phyloP scores from a whole-genome alignment of 2,888 invertebrate genomes.

The Diaphora mendica region DNA sequence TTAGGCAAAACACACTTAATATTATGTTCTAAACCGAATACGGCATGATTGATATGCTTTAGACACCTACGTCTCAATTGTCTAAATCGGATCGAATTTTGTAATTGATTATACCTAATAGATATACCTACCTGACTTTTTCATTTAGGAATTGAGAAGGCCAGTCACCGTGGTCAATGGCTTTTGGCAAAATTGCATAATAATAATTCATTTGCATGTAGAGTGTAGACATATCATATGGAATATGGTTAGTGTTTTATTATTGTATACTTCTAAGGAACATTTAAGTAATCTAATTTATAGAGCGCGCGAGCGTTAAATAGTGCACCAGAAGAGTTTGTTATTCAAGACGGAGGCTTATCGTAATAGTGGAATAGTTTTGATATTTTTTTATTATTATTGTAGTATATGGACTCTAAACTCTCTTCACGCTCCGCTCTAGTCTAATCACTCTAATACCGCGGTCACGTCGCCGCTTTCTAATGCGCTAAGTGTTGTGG shows the following conservation, averaged over 20 bases:
- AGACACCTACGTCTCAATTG: conserved; percentile 18
- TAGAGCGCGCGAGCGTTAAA: no score
- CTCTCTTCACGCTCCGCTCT: no score
- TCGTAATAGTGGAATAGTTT: background rate
- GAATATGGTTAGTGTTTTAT: background rate
- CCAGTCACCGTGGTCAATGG: background rate
- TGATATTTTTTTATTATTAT: no score
- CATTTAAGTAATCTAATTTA: no score
- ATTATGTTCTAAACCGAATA: conserved; percentile 6
- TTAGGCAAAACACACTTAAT: background rate
- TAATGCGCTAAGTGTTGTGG: no score
- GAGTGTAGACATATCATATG: background rate
- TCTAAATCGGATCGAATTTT: conserved; percentile 22
- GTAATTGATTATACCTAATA: conserved; percentile 21
- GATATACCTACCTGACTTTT: background rate
- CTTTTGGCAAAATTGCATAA: background rate
- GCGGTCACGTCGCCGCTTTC: no score
- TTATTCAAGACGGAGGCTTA: background rate
- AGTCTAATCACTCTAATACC: no score
- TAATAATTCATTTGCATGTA: background rate
- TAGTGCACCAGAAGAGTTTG: background rate
- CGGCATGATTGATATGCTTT: conserved; percentile 12
- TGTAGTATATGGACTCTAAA: no score
- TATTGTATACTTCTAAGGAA: no score
- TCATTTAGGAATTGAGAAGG: background rate